Base-by-base conservation (phyloP, 1,140 invertebrate species). In the Ladona fulva region DNA sequence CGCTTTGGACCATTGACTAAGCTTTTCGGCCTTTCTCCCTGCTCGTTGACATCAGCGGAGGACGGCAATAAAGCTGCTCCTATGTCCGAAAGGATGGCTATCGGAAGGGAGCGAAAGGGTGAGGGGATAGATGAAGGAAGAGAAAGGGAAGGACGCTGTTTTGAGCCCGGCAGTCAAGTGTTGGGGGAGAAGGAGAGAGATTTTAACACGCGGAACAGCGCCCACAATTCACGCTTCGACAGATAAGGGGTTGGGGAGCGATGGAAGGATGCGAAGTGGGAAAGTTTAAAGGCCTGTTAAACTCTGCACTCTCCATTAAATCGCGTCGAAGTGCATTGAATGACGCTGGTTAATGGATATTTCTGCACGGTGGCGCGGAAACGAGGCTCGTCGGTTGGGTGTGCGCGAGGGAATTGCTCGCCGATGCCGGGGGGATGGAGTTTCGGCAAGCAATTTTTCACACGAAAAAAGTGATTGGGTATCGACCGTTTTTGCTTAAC, bases 261-360 rank as follows among this genome's bases (percentile, higher is more conserved):
- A 66, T 19, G 52, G n/a, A 22, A 11, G 44, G 44, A 19, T 11
- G 44, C 10, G 44, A 52, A 66, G 52, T 66, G 52, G 52, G 52
- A 66, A 66, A 66, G 52, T 66, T 66, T 66, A 66, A 66, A 66
- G 52, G 52, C 52, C 52, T 66, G 52, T 66, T 66, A 66, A 66
- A 66, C 52, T 66, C 52, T 66, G 52, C 52, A 66, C 52, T 66
- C 52, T 66, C 52, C 52, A 66, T 66, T 66, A 66, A 66, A 66
- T 66, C 52, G 52, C 52, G 52, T 66, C 52, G 52, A 66, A 66
- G 52, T 66, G 52, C 52, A 66, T 66, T 66, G 52, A 66, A 66
- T 66, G 52, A 66, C 52, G 52, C 52, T 66, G 52, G 52, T 66
- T 66, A 66, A 66, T 66, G 52, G 52, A 66, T 66, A 66, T 66